phyloP scores from a whole-genome alignment of 2,888 invertebrate species.

The Cremastobaeus sp. region DNA sequence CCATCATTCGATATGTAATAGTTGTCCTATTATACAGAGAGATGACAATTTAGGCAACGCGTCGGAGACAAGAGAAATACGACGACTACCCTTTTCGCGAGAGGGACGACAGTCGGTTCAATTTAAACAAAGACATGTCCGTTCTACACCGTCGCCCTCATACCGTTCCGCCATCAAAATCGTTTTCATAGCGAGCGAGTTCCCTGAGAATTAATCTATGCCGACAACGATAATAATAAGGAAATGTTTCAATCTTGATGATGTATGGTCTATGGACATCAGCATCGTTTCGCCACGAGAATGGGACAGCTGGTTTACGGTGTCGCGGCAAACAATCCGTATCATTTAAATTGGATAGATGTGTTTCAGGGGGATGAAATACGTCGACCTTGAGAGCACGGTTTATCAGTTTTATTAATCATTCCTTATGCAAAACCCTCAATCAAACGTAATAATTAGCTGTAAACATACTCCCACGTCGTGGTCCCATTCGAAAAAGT shows the following conservation, averaged over 20 bases:
- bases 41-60: constrained; percentile 50
- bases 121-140: constrained; percentile 71
- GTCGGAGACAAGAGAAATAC: constrained; percentile 57
- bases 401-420: constrained; percentile 46
- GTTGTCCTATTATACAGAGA: constrained; percentile 27
- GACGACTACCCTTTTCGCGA: constrained; percentile 59
- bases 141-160: constrained; percentile 62
- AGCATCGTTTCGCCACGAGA: constrained; percentile 52
- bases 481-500: too few species aligned
- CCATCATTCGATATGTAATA: constrained; percentile 51
- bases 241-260: constrained; percentile 78
- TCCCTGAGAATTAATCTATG: constrained; percentile 76
- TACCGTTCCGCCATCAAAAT: constrained; percentile 68
- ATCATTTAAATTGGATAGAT: constrained; percentile 57
- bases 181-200: constrained; percentile 59
- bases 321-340: constrained; percentile 56
- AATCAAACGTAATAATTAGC: constrained; percentile 5
- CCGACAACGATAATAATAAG: constrained; percentile 77
- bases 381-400: constrained; percentile 32
- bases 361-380: constrained; percentile 35
- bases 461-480: constrained; percentile 16
- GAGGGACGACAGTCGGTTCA: constrained; percentile 66
- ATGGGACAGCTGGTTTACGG: constrained; percentile 47
- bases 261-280: constrained; percentile 70
- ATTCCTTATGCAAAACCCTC: not conserved